phyloP scores from a whole-genome alignment of 1,140 invertebrate species.

The Drosophila parvula region DNA sequence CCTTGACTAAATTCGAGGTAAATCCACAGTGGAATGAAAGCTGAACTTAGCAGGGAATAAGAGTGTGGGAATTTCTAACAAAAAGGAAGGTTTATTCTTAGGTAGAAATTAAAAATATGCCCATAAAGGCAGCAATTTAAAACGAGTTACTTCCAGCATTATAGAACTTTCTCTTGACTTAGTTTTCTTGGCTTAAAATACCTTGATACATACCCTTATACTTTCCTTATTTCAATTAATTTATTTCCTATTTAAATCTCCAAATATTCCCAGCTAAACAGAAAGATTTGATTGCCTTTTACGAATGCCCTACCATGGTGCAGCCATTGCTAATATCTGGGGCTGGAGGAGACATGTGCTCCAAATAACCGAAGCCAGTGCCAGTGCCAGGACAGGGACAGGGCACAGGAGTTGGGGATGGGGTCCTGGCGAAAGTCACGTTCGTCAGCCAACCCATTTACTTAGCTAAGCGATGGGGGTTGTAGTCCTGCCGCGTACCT shows the following conservation, averaged over 20 bases:
- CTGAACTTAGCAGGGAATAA: not conserved
- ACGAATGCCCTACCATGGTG: slow-evolving; percentile 41
- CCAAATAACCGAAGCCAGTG: slow-evolving; percentile 34
- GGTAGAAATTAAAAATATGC: not conserved
- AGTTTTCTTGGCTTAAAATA: not conserved
- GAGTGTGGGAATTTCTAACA: not conserved
- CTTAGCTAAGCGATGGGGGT: slow-evolving; percentile 80
- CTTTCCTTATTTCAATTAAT: not conserved
- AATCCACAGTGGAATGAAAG: slow-evolving; percentile 42
- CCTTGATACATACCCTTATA: not conserved
- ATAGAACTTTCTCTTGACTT: not conserved
- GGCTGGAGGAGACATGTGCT: slow-evolving; percentile 33
- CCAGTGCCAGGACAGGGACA: too few relatives aligned
- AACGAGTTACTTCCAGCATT: not conserved
- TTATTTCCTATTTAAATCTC: not conserved
- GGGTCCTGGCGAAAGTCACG: slow-evolving; percentile 64
- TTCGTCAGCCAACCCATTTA: slow-evolving; percentile 78
- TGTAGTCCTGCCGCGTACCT: slow-evolving; percentile 61
- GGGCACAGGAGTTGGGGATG: not conserved
- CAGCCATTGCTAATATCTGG: slow-evolving; percentile 44
- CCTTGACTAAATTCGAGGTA: not conserved
- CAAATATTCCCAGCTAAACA: not conserved
- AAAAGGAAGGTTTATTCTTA: not conserved
- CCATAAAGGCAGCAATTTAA: too few relatives aligned
- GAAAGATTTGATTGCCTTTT: not conserved